Percentiles rank a stretch among this genome's conserved stretches.
phyloP scores from a whole-genome alignment of 2,797 vertebrate genomes.

The Cuculus canorus region DNA sequence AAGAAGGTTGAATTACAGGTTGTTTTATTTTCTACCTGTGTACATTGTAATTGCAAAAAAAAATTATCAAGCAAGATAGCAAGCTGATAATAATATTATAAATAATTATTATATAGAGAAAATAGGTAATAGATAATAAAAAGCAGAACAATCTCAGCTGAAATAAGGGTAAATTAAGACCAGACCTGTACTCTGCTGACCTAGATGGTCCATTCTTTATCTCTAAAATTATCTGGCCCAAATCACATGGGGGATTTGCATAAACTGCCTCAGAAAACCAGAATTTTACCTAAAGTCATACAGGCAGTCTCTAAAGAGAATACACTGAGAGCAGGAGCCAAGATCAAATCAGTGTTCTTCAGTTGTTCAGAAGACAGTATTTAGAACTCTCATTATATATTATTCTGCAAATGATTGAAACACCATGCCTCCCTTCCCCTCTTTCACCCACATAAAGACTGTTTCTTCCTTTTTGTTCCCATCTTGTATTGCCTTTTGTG shows the following conservation, averaged over 20 bases:
- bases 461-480: fast-evolving
- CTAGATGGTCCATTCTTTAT: not conserved
- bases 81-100: not conserved
- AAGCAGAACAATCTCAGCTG: not conserved
- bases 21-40: not conserved
- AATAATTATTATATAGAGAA: not conserved
- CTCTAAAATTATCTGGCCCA: not conserved
- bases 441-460: not conserved
- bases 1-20: not conserved
- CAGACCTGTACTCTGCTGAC: not conserved
- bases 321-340: not conserved
- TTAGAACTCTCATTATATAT: not conserved
- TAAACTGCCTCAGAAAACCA: not conserved
- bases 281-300: not conserved
- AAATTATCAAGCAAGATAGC: not conserved
- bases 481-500: not conserved
- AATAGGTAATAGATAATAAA: not conserved
- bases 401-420: not conserved
- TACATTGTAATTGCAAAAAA: not conserved
- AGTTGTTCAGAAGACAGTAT: not conserved
- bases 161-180: not conserved
- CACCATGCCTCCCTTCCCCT: not conserved
- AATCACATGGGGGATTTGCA: not conserved
- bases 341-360: not conserved
- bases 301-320: not conserved